A percentile compares a stretch with the other conserved stretches of the same genome.
Evolutionary conservation across 2,888 invertebrate genomes (phyloP).

Genomic region (Meteorus cinctellus): DNA sequence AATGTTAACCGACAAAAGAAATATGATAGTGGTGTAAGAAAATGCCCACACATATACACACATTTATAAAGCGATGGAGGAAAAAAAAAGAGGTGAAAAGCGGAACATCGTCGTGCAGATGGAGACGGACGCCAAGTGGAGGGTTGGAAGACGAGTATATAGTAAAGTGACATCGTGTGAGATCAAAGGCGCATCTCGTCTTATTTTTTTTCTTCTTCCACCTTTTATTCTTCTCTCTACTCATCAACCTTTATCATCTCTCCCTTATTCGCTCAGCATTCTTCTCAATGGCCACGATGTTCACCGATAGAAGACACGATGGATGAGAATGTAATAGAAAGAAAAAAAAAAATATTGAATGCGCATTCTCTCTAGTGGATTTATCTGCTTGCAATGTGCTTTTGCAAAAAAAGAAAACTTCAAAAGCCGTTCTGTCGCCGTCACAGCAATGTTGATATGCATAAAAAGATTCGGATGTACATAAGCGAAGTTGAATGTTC

Average conservation of each 20-base stretch:
- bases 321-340: not conserved
- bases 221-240: not conserved
- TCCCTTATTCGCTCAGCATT: not conserved
- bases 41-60: not conserved
- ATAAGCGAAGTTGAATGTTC: not conserved
- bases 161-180: not conserved
- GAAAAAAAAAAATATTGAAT: slow-evolving; percentile 3
- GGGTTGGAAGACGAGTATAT: not conserved
- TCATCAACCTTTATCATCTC: not conserved
- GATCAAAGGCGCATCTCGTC: slow-evolving; percentile 7
- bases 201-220: not conserved
- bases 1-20: not conserved
- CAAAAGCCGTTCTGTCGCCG: slow-evolving; percentile 10
- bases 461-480: not conserved
- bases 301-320: not conserved
- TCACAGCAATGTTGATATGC: not conserved
- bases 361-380: slow-evolving; percentile 27
- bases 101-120: slow-evolving; percentile 13
- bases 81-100: slow-evolving; percentile 15
- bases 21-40: not conserved
- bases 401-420: not conserved
- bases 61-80: not conserved
- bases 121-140: slow-evolving; percentile 21
- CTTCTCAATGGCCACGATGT: not conserved
- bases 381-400: slow-evolving; percentile 17